A percentile compares a stretch with the other conserved stretches of the same genome.
Conservation (phyloP, 2,888 invertebrate species). For the Stratiomys singularior region DNA sequence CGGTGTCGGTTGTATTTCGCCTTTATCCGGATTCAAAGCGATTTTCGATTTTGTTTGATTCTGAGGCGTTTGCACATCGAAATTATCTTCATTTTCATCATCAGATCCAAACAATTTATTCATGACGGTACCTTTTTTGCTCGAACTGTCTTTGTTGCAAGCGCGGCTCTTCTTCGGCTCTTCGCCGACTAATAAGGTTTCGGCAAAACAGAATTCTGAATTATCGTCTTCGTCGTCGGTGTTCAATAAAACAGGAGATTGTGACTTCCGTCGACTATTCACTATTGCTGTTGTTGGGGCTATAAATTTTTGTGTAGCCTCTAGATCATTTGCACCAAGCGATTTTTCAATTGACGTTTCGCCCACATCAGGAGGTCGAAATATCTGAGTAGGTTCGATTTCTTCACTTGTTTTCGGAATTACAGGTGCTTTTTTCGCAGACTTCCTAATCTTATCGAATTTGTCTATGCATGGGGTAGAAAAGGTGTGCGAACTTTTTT, state of each 20-base stretch:
- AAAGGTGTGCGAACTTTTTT: neutral
- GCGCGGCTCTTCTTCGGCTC: too few species aligned
- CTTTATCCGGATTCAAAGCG: neutral
- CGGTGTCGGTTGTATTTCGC: constrained; percentile 36
- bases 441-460: neutral
- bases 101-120: constrained; percentile 43
- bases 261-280: neutral
- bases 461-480: neutral
- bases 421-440: neutral
- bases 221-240: constrained; percentile 34
- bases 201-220: constrained; percentile 6
- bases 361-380: too few species aligned
- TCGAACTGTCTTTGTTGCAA: neutral
- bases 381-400: neutral
- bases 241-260: constrained; percentile 26
- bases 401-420: neutral
- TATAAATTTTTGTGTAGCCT: constrained; percentile 24
- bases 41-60: neutral
- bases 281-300: neutral
- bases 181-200: constrained; percentile 9
- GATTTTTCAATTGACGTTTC: too few species aligned
- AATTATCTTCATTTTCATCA: constrained; percentile 29
- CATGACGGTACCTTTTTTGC: neutral
- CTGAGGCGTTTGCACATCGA: neutral
- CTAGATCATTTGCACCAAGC: neutral